phyloP scores from a whole-genome alignment of 2,888 invertebrate species.

The Gnatocerus cornutus region DNA sequence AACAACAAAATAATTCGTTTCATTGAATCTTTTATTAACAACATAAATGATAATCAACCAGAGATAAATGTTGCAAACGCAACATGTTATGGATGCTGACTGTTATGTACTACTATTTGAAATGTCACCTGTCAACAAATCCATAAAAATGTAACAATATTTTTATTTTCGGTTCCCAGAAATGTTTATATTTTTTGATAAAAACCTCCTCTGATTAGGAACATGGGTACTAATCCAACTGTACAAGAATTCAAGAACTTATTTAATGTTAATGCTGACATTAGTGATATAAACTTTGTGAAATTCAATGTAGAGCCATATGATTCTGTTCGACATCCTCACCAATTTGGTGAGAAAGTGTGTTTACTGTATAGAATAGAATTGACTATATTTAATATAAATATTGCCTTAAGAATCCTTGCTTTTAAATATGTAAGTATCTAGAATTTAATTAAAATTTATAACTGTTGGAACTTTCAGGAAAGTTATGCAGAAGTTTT shows the following conservation, averaged over 20 bases:
- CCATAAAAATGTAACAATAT: no score
- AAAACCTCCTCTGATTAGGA: not conserved
- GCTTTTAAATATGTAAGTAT: conserved; percentile 52
- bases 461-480: conserved; percentile 37
- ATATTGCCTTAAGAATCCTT: conserved; percentile 47
- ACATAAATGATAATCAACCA: no score
- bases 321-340: conserved; percentile 14
- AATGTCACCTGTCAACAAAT: no score
- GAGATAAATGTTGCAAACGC: no score
- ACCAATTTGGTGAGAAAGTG: conserved; percentile 44
- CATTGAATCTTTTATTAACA: no score
- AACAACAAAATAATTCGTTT: no score
- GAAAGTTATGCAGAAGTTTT: conserved; percentile 51
- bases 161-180: not conserved
- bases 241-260: conserved; percentile 23
- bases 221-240: conserved; percentile 3
- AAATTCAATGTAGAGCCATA: conserved; percentile 33
- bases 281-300: conserved; percentile 28
- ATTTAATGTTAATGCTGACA: conserved; percentile 39
- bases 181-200: not conserved
- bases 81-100: no score
- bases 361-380: conserved; percentile 28
- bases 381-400: conserved; percentile 25
- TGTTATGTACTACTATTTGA: no score
- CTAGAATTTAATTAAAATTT: conserved; percentile 1